Conservation (phyloP, 2,888 invertebrate species). For the Caenorhabditis sulstoni region DNA sequence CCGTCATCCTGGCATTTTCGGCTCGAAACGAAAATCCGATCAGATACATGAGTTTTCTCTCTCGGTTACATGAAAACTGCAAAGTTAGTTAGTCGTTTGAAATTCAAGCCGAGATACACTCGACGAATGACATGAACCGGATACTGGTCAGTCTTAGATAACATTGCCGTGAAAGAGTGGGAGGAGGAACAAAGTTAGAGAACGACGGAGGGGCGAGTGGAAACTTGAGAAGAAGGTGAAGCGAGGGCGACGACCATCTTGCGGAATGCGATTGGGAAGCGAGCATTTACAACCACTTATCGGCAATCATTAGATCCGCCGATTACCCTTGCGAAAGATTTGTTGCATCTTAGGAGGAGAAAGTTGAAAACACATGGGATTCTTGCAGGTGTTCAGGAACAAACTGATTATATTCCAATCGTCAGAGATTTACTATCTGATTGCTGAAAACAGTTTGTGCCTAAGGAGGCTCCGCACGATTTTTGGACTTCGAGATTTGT, state of each 20-base stretch:
- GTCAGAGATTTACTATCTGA: no score
- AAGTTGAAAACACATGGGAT: no score
- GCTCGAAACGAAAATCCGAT: background rate
- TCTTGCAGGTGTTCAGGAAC: no score
- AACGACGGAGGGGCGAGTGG: slow-evolving; percentile 18
- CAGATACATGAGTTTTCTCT: background rate
- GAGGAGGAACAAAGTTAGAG: slow-evolving; percentile 15
- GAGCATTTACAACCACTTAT: slow-evolving; percentile 52
- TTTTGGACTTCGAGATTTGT: no score
- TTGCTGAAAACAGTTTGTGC: no score
- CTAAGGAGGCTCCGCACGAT: no score
- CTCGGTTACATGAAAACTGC: background rate
- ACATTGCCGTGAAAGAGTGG: slow-evolving; percentile 29
- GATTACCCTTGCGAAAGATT: slow-evolving; percentile 16
- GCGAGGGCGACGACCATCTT: slow-evolving; percentile 35
- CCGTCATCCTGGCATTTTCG: background rate
- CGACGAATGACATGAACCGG: slow-evolving; percentile 10
- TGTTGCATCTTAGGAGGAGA: background rate
- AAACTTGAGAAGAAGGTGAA: slow-evolving; percentile 47
- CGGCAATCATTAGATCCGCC: slow-evolving; percentile 33
- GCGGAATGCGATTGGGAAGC: slow-evolving; percentile 31
- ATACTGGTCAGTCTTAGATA: slow-evolving; percentile 51
- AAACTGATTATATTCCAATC: no score
- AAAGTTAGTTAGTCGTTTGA: background rate
- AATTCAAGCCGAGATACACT: background rate